A percentile compares a stretch with the other conserved stretches of the same genome.
phyloP scores from a whole-genome alignment of 2,113 vertebrate genomes.

The Prolemur simus region DNA sequence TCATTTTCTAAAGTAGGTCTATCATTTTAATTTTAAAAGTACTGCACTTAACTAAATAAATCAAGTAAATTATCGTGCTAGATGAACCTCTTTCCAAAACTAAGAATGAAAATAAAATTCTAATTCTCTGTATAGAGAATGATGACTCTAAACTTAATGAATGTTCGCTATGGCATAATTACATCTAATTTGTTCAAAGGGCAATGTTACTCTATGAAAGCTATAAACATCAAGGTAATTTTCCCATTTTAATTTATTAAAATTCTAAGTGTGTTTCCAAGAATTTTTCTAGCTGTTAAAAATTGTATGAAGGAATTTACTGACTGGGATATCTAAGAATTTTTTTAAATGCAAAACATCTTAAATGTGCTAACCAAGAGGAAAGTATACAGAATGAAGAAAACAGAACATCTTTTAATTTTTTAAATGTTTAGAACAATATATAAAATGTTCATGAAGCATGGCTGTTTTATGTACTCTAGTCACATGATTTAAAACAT shows the following conservation, averaged over 20 bases:
- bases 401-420: neutral
- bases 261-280: slow-evolving; percentile 38
- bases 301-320: neutral
- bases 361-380: neutral
- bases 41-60: slow-evolving; percentile 39
- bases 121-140: slow-evolving; percentile 29
- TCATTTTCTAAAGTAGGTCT: slow-evolving; percentile 40
- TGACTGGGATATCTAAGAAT: neutral
- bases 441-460: neutral
- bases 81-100: slow-evolving; percentile 18
- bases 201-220: slow-evolving; percentile 14
- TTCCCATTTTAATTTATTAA: slow-evolving; percentile 33
- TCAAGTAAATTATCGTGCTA: slow-evolving; percentile 18
- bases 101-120: slow-evolving; percentile 61
- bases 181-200: slow-evolving; percentile 49
- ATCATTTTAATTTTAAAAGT: slow-evolving; percentile 44
- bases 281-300: neutral
- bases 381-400: neutral
- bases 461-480: neutral
- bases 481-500: neutral
- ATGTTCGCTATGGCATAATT: neutral
- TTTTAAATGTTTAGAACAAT: neutral
- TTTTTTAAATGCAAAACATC: neutral
- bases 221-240: slow-evolving; percentile 38
- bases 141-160: slow-evolving; percentile 35